Evolutionary conservation across 2,113 vertebrate genomes (phyloP), one percentile per base, ranked within the genome.

Genomic region (Dunckerocampus dactyliophorus): DNA sequence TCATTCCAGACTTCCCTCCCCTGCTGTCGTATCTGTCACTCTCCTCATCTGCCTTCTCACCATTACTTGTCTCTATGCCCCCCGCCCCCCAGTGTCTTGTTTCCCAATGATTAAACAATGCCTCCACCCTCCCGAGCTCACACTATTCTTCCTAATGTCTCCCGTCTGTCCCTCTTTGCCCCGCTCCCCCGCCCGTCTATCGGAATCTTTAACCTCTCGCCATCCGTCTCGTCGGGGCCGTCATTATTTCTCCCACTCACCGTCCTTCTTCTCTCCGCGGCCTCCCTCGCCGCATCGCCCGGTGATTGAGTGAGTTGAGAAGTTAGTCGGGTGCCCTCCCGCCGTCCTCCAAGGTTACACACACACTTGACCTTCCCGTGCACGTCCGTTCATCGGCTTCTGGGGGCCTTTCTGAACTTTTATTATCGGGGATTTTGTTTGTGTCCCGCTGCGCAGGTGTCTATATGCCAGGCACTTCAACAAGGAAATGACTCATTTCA

Each of bases 291-390:
- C 71, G 69, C 68, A 55, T 75, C 79, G 77, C 69, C 71, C 54
- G 65, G 69, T 84, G 84, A 84, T 80, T 63, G 78, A 86, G 72
- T 49, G 77, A 69, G 34, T 66, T 34, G 59, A 65, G 57, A 83
- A 85, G 75, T 85, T 81, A 70, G 75, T 69, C 77, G 74, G 68
- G 75, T 80, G 69, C 58, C 84, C 80, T 86, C 85, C 68, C 55
- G 47, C 72, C 55, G 62, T 78, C 67, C 65, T 70, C 65, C 56
- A 80, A 80, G 74, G 74, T 80, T 65, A 79, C 69, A 19, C 31
- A 21, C 48, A 37, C 55, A 22, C 28, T 59, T 69, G 71, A 74
- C 76, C 67, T 65, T 63, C 63, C 51, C 43, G 7, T 68, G 54
- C 62, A 12, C 24, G 19, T 60, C 62, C 63, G 8, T 60, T 72